Percentiles rank a stretch among this genome's conserved stretches.
phyloP scores from a whole-genome alignment of 2,113 vertebrate genomes.

The Chrysochloris asiatica region DNA sequence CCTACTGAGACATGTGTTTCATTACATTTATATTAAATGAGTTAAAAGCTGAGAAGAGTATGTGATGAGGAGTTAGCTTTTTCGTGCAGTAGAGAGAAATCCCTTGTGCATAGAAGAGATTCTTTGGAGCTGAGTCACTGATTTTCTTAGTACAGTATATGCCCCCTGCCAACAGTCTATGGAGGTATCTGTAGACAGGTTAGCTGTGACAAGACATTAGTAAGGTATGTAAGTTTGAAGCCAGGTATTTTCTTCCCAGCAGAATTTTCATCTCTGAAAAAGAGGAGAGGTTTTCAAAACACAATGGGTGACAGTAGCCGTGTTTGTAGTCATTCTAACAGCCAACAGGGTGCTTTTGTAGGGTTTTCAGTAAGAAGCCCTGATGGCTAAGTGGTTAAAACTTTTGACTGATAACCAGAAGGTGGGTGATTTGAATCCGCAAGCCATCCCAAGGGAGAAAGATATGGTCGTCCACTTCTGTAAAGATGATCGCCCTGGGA shows the following conservation, averaged over 20 bases:
- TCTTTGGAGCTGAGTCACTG: background rate
- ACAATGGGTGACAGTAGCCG: background rate
- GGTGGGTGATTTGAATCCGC: too few relatives aligned
- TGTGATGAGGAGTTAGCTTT: background rate
- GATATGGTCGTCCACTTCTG: too few relatives aligned
- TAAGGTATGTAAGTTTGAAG: background rate
- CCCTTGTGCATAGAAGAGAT: background rate
- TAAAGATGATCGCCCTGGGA: too few relatives aligned
- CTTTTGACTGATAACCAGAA: too few relatives aligned
- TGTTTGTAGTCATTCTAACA: background rate
- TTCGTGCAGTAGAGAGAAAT: background rate
- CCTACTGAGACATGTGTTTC: background rate
- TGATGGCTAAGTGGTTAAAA: too few relatives aligned
- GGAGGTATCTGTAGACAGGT: background rate
- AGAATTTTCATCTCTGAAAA: background rate
- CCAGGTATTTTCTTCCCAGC: background rate
- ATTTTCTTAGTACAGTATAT: background rate
- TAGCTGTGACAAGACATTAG: background rate
- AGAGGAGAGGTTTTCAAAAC: background rate
- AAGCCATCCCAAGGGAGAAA: too few relatives aligned
- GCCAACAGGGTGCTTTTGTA: too few relatives aligned
- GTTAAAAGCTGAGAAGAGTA: background rate
- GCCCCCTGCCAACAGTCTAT: background rate
- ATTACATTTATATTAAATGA: background rate
- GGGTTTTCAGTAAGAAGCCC: too few relatives aligned